A percentile compares a stretch with the other conserved stretches of the same genome.
phyloP scores from a whole-genome alignment of 2,888 invertebrate species.

The Molorchus minor region DNA sequence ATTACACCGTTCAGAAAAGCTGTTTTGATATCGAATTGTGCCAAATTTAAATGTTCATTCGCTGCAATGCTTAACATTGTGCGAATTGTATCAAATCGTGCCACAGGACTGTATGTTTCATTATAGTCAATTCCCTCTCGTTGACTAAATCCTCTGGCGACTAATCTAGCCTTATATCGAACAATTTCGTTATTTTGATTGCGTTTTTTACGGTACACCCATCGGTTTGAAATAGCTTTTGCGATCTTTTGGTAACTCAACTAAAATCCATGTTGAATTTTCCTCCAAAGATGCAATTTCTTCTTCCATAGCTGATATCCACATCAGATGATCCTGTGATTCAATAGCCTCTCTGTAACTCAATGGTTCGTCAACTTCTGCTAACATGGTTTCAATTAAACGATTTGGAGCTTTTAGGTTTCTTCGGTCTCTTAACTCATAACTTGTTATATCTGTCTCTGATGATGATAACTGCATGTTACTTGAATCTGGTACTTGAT shows the following conservation, averaged over 20 bases:
- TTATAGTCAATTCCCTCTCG: constrained; percentile 3
- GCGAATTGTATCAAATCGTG: constrained; percentile 1
- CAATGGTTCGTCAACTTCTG: too few relatives aligned
- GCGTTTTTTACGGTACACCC: background rate
- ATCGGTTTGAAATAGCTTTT: constrained; percentile 35
- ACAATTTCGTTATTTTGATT: background rate
- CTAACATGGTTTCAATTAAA: too few relatives aligned
- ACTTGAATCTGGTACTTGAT: too few relatives aligned
- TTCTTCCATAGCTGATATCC: background rate
- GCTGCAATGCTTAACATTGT: background rate
- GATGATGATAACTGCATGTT: too few relatives aligned
- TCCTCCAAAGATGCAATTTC: constrained; percentile 32
- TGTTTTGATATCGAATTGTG: background rate
- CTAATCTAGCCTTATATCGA: background rate
- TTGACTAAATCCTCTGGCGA: constrained; percentile 9
- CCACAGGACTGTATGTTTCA: constrained; percentile 12
- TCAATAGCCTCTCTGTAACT: too few relatives aligned
- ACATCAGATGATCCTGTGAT: too few relatives aligned
- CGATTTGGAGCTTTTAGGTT: too few relatives aligned
- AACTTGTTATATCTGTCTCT: too few relatives aligned
- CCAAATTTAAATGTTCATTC: background rate
- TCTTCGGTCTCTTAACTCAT: too few relatives aligned
- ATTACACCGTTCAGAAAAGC: background rate
- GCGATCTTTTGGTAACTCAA: background rate
- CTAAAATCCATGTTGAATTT: constrained; percentile 1